Base-by-base conservation (phyloP, 1,140 invertebrate genomes). In the Scaptomyza graminum region DNA sequence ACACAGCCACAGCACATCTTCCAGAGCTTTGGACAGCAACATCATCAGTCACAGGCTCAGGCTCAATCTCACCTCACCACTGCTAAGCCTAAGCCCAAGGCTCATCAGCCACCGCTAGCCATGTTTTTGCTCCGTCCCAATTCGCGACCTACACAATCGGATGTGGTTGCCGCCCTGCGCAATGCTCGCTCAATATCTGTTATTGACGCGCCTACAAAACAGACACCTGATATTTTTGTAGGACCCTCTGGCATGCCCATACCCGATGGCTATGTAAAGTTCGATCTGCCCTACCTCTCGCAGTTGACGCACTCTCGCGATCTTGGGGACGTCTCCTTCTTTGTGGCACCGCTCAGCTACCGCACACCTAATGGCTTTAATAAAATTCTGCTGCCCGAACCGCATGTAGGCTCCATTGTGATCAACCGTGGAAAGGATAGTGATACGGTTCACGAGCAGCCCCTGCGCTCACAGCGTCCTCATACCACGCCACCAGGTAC, bases 371-470 rank as follows among this genome's bases (percentile, higher is more conserved):
- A 94, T 12, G 96, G 96, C 11, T 97, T 96, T 83, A 95, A 95
- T 0, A 97, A 97, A 91, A 97, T 97, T 60, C 94, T 96, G 0
- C 94, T 97, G 80, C 96, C 96, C 1, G 95, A 96, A 0, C 96
- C 96, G 1, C 96, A 97, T 90, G 96, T 97, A 3, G 96, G 96
- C 3, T 96, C 96, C 1, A 95, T 97, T 11, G 95, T 97, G 1
- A 93, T 97, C 1, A 95, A 94, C 74, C 59, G 84, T 1, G 77
- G 77, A 15, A 91, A 90, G 69, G 78, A 85, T 12, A 55, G 13
- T 12, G 41, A 13, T 11, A 15, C 47, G 1, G 22, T 62, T 0
- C 83, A 82, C 49, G 74, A 78, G 13, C 71, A 69, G 5, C 77
- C 67, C 7, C 46, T 57, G 8, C 68, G 79, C 9, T 54, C 68